Evolutionary conservation across 2,113 vertebrate species (phyloP).

Genomic region (Chloropsis cyanopogon): DNA sequence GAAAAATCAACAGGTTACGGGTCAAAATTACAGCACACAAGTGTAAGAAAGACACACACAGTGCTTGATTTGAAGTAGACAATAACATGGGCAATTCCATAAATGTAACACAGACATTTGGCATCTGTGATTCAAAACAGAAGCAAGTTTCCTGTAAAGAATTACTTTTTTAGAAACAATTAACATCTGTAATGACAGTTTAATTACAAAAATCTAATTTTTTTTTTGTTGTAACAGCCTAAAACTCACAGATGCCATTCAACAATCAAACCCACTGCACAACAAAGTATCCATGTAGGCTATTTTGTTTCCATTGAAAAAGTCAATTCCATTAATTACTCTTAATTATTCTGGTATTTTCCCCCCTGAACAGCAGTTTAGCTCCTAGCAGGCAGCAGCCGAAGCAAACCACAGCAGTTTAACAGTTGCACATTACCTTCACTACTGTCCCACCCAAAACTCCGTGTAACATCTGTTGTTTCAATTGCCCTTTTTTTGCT

Average conservation of each 20-base stretch:
- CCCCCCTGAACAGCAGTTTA: background rate
- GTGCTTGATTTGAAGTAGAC: background rate
- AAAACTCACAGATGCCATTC: background rate
- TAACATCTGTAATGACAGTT: background rate
- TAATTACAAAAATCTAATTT: background rate
- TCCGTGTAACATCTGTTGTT: conserved; percentile 96
- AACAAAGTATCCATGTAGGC: background rate
- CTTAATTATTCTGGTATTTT: background rate
- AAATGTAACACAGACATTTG: background rate
- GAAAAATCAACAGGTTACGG: background rate
- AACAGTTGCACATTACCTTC: conserved; percentile 79
- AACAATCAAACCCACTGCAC: background rate
- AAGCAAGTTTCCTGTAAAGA: background rate
- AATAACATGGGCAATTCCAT: background rate
- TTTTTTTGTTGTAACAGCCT: background rate
- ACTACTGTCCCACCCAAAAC: conserved; percentile 99
- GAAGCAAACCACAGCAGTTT: background rate
- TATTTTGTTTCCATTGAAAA: background rate
- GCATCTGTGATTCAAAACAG: background rate
- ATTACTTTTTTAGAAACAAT: background rate
- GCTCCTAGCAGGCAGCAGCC: background rate
- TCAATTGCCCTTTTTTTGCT: conserved; percentile 98
- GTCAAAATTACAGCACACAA: background rate
- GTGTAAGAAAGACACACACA: background rate
- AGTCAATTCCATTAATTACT: background rate